Evolutionary conservation across 1,140 invertebrate genomes (phyloP).

Genomic region (Euura saliciscinereae): DNA sequence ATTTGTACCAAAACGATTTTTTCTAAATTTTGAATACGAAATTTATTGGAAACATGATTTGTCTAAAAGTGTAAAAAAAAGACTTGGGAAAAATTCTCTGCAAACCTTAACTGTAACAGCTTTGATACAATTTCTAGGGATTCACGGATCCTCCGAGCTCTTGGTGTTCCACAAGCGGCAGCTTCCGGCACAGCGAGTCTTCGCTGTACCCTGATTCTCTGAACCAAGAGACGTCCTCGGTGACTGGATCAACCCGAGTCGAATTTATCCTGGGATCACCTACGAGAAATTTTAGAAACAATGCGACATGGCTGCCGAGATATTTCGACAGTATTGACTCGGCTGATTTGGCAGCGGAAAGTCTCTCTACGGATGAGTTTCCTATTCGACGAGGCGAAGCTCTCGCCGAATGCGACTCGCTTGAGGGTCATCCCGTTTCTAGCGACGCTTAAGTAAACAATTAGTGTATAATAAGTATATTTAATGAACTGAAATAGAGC

Average conservation of each 20-base stretch:
- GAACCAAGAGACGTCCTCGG: conserved; percentile 47
- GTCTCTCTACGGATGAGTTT: conserved; percentile 52
- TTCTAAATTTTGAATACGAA: no score
- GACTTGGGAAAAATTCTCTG: no score
- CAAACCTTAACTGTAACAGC: no score
- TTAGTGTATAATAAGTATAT: neutral
- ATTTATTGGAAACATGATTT: no score
- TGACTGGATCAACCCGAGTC: conserved; percentile 49
- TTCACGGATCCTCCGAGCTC: conserved; percentile 57
- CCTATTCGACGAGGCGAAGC: conserved; percentile 56
- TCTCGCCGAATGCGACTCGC: conserved; percentile 63
- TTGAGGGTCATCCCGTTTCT: conserved; percentile 54
- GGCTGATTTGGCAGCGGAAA: conserved; percentile 41
- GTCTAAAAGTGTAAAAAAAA: no score
- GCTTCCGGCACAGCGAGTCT: conserved; percentile 47
- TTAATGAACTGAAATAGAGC: no score
- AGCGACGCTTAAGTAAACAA: conserved; percentile 33
- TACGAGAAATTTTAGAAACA: conserved; percentile 44
- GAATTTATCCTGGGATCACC: conserved; percentile 55
- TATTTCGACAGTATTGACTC: conserved; percentile 66
- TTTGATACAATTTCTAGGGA: conserved; percentile 36
- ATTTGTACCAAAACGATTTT: no score
- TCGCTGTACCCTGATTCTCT: conserved; percentile 57
- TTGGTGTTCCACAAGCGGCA: conserved; percentile 47
- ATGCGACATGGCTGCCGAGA: conserved; percentile 40